Base-by-base conservation (phyloP, 2,797 vertebrate genomes). In the Typhlichthys eigenmanni region DNA sequence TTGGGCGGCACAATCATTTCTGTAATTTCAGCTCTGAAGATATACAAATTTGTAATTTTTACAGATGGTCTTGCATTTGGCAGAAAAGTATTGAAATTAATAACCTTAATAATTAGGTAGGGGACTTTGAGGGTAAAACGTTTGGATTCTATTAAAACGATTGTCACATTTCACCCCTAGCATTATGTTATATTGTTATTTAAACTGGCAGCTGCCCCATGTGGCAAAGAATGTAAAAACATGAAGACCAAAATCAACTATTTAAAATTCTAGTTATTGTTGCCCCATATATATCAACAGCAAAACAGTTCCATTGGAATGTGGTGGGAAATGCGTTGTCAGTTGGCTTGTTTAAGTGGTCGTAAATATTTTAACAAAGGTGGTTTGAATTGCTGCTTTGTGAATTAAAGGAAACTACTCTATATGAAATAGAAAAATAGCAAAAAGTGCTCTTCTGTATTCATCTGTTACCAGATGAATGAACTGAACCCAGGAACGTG, bases 151-250 rank as follows among this genome's bases (percentile, higher is more conserved):
- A 43, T 9, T 43, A 9, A 43, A 68, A 14, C 17, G 53, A 16
- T 45, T 59, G 50, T 58, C 64, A 70, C 1, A 66, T 68, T 80
- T 58, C 47, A 55, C 64, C 16, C 43, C 56, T 66, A 61, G 49
- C 66, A 60, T 50, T 58, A 32, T 55, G 67, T 55, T 48, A 75
- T 69, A 55, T 74, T 65, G 48, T 58, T 51, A 61, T 17, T 17
- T 68, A 81, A 87, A 83, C 72, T 88, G 87, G 86, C 85, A 90
- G 84, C 89, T 90, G 84, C 79, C 66, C 70, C 55, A 69, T 59
- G 66, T 72, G 80, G 72, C 66, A 67, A 76, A 77, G 69, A 87
- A 89, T 86, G 75, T 85, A 76, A 80, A 84, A 66, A 55, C 17
- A 66, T 72, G 64, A 60, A 29, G 61, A 19, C 34, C 62, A 58